Percentiles rank a stretch among this genome's conserved stretches.
Conservation (phyloP, 1,140 invertebrate species). For the Tetramorium parvispinum region DNA sequence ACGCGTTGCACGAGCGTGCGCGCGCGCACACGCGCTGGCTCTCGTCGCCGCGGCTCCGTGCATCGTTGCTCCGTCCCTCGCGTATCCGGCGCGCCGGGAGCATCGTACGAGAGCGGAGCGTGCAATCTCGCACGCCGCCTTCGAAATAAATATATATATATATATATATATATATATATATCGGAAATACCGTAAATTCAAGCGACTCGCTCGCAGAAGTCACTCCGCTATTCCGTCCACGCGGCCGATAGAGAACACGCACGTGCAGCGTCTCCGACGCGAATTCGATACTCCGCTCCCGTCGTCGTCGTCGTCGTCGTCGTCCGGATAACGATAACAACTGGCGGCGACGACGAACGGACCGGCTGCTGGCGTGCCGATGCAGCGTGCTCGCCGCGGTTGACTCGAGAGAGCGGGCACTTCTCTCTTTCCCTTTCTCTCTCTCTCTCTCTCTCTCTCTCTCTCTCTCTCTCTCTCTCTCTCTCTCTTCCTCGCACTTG, state of each 20-base stretch:
- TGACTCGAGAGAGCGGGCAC: slow-evolving; percentile 25
- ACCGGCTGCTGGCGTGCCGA: slow-evolving; percentile 49
- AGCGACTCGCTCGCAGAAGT: neutral
- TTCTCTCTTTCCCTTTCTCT: neutral
- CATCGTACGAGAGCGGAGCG: neutral
- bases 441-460: slow-evolving; percentile 29
- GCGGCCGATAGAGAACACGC: neutral
- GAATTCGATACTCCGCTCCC: neutral
- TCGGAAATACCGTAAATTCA: too few relatives aligned
- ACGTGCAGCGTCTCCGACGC: neutral
- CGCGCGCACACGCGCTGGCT: neutral
- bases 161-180: neutral
- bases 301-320: neutral
- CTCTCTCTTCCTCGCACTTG: slow-evolving; percentile 14
- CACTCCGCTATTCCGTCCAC: neutral
- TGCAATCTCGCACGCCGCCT: neutral
- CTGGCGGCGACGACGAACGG: neutral
- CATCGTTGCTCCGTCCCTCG: neutral
- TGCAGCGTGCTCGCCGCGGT: slow-evolving; percentile 26
- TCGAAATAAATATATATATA: too few relatives aligned
- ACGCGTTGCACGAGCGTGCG: neutral
- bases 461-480: neutral
- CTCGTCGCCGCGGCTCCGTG: neutral
- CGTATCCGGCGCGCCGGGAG: slow-evolving; percentile 13
- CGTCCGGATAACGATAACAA: neutral